phyloP scores from a whole-genome alignment of 2,797 vertebrate genomes.

The Denticeps clupeoides region DNA sequence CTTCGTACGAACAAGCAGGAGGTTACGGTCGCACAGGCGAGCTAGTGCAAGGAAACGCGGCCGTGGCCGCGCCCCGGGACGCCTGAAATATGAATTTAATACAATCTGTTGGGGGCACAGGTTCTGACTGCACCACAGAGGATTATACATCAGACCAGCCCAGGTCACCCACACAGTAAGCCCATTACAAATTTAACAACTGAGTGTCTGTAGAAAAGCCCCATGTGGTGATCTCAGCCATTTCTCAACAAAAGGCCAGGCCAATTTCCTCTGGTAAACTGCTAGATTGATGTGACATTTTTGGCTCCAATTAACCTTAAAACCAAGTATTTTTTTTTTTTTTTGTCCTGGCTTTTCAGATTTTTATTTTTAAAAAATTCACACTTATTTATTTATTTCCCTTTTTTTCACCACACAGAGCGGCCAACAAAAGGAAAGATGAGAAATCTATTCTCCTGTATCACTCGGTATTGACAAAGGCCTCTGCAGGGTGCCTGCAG shows the following conservation, averaged over 20 bases:
- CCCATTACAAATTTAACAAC: constrained; percentile 40
- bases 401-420: background rate
- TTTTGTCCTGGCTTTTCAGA: constrained; percentile 17
- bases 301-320: constrained; percentile 82
- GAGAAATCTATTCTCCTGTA: background rate
- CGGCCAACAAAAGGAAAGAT: background rate
- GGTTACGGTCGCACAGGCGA: constrained; percentile 14
- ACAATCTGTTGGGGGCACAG: constrained; percentile 21
- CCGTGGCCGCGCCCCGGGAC: constrained; percentile 25
- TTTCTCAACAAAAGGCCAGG: constrained; percentile 66
- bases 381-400: constrained; percentile 30
- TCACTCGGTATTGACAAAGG: background rate
- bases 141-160: constrained; percentile 33
- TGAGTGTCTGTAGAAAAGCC: constrained; percentile 38
- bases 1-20: constrained; percentile 25
- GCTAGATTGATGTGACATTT: constrained; percentile 76
- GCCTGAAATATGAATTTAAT: constrained; percentile 35
- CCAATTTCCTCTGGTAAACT: constrained; percentile 70
- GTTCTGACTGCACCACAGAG: constrained; percentile 22
- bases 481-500: background rate
- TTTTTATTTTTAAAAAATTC: constrained; percentile 27
- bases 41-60: constrained; percentile 22
- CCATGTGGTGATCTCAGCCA: constrained; percentile 50
- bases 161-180: constrained; percentile 36
- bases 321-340: constrained; percentile 59